Evolutionary conservation across 1,140 invertebrate species (phyloP).

Genomic region (Achatina immaculata): DNA sequence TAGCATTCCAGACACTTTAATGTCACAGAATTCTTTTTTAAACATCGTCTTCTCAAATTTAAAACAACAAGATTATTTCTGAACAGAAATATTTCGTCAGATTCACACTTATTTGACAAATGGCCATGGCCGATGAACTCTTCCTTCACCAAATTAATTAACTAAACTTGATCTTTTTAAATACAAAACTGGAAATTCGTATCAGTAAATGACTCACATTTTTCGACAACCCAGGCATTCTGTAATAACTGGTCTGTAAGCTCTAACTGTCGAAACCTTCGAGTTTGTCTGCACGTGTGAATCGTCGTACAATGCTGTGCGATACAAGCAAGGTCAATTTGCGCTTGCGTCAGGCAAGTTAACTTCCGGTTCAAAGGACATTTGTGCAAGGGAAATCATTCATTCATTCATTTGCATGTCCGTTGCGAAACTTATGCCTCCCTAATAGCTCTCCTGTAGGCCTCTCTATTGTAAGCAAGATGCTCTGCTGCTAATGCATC

Average conservation of each 20-base stretch:
- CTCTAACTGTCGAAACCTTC: too few species aligned
- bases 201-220: slow-evolving; percentile 38
- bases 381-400: neutral
- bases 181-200: neutral
- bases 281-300: slow-evolving; percentile 1
- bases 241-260: neutral
- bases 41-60: neutral
- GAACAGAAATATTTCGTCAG: neutral
- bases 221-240: slow-evolving; percentile 34
- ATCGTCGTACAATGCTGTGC: too few species aligned
- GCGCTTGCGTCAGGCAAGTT: slow-evolving; percentile 11
- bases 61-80: neutral
- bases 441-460: too few species aligned
- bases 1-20: too few species aligned
- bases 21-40: neutral
- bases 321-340: slow-evolving; percentile 3
- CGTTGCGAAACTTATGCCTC: too few species aligned
- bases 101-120: neutral
- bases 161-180: neutral
- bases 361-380: neutral
- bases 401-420: too few species aligned
- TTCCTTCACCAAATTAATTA: neutral
- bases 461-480: too few species aligned
- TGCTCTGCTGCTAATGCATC: too few species aligned
- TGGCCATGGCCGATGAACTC: neutral